These are phyloP conservation scores for Caenorhabditis sp. DNA, from an alignment of 2,888 invertebrate genomes.

Conservation along the genomic window DNA sequence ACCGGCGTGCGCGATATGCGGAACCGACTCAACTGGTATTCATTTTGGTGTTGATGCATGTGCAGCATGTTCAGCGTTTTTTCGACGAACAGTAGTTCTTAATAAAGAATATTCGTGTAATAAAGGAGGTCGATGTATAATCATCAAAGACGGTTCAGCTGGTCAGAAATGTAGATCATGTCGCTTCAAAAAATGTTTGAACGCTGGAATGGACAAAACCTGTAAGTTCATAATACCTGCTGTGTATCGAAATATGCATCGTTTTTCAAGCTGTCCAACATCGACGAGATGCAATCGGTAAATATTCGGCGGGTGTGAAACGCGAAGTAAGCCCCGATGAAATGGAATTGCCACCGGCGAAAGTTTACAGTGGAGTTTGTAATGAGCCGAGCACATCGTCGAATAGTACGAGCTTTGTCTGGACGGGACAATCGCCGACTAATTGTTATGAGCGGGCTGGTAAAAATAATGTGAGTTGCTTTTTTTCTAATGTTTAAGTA, in stretches of 20 bases:
- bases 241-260: background rate
- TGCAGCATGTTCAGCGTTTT: slow-evolving; percentile 62
- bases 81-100: slow-evolving; percentile 62
- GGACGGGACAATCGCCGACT: background rate
- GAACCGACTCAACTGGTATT: slow-evolving; percentile 66
- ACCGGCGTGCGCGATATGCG: slow-evolving; percentile 63
- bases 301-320: slow-evolving; percentile 59
- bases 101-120: slow-evolving; percentile 60
- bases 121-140: slow-evolving; percentile 53
- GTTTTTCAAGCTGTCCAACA: slow-evolving; percentile 60
- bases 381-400: slow-evolving; percentile 12
- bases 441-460: background rate
- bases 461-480: background rate
- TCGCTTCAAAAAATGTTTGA: slow-evolving; percentile 61
- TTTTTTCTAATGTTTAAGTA: background rate
- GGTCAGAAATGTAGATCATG: slow-evolving; percentile 65
- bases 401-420: background rate
- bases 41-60: slow-evolving; percentile 69
- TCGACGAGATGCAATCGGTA: slow-evolving; percentile 65
- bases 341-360: slow-evolving; percentile 19
- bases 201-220: slow-evolving; percentile 58
- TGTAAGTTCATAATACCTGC: background rate
- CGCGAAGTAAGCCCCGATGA: slow-evolving; percentile 42
- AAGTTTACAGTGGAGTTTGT: slow-evolving; percentile 1
- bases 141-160: slow-evolving; percentile 57